Conservation (phyloP, 2,888 invertebrate genomes). For the Chirona hameri region DNA sequence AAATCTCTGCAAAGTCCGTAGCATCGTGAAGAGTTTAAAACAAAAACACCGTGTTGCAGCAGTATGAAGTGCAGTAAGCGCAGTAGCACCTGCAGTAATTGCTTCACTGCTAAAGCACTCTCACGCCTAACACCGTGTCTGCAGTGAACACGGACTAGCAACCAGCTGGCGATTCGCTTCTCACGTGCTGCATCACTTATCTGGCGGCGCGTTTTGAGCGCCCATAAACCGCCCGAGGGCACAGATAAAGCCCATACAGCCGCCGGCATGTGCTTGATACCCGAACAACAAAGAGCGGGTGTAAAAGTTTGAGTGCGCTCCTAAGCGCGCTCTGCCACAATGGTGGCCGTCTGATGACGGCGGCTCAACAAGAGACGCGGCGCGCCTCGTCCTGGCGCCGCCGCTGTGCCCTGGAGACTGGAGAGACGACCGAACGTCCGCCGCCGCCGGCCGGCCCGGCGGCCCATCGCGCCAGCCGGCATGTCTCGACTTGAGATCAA, state of each 20-base stretch:
- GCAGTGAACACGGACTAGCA: too few relatives aligned
- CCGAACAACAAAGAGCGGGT: background rate
- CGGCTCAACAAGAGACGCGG: background rate
- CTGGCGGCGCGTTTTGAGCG: background rate
- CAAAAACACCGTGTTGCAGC: too few relatives aligned
- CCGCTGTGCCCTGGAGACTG: too few relatives aligned
- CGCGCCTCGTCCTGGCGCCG: background rate
- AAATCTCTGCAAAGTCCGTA: too few relatives aligned
- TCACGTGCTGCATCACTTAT: background rate
- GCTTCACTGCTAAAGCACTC: too few relatives aligned
- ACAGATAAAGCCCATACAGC: background rate
- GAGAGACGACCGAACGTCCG: too few relatives aligned
- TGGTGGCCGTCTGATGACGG: background rate
- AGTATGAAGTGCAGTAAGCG: too few relatives aligned
- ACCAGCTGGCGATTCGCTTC: background rate
- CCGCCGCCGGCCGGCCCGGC: too few relatives aligned
- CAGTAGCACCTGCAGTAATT: too few relatives aligned
- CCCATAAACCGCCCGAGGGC: background rate
- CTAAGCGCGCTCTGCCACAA: background rate
- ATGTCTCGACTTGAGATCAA: background rate
- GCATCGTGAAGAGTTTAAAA: too few relatives aligned
- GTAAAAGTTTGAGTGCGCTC: slow-evolving; percentile 1
- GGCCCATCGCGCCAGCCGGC: background rate
- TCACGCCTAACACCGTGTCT: too few relatives aligned
- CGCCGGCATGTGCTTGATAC: background rate